These are phyloP conservation scores for Drosophila ambigua DNA, from an alignment of 1,140 invertebrate species.

Conservation along the genomic window DNA sequence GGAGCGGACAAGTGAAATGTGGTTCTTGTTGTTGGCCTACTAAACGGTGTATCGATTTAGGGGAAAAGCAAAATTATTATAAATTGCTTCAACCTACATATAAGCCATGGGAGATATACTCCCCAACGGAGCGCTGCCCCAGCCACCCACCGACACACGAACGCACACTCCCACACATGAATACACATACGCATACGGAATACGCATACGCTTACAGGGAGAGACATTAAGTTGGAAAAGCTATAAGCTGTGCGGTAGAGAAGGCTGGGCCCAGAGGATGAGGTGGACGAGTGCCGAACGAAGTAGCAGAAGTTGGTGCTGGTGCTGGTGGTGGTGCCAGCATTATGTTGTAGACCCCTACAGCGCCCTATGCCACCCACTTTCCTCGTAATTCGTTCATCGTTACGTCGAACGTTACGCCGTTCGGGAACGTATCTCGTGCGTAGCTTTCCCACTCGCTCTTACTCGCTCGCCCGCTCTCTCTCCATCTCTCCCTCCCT, in stretches of 20 bases:
- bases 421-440: slow-evolving; percentile 50
- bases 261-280: slow-evolving; percentile 25
- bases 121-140: too few relatives aligned
- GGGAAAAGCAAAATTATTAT: slow-evolving; percentile 77
- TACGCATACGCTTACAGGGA: slow-evolving; percentile 36
- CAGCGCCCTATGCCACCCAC: slow-evolving; percentile 40
- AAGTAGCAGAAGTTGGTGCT: slow-evolving; percentile 29
- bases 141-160: background rate
- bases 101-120: slow-evolving; percentile 68
- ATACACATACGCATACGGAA: slow-evolving; percentile 29
- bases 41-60: slow-evolving; percentile 74
- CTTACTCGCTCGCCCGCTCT: slow-evolving; percentile 19
- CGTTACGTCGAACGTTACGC: slow-evolving; percentile 52
- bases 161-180: slow-evolving; percentile 16
- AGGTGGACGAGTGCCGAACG: slow-evolving; percentile 27
- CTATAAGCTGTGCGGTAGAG: slow-evolving; percentile 73
- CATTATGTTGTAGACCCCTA: slow-evolving; percentile 63
- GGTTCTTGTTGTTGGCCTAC: slow-evolving; percentile 8
- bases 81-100: slow-evolving; percentile 83
- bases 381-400: slow-evolving; percentile 38
- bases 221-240: slow-evolving; percentile 73
- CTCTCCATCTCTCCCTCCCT: slow-evolving; percentile 22
- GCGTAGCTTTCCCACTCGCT: slow-evolving; percentile 44
- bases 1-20: background rate
- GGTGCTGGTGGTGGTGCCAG: slow-evolving; percentile 9